Conservation (phyloP, 2,797 vertebrate genomes). For the Rhinophrynus dorsalis region DNA sequence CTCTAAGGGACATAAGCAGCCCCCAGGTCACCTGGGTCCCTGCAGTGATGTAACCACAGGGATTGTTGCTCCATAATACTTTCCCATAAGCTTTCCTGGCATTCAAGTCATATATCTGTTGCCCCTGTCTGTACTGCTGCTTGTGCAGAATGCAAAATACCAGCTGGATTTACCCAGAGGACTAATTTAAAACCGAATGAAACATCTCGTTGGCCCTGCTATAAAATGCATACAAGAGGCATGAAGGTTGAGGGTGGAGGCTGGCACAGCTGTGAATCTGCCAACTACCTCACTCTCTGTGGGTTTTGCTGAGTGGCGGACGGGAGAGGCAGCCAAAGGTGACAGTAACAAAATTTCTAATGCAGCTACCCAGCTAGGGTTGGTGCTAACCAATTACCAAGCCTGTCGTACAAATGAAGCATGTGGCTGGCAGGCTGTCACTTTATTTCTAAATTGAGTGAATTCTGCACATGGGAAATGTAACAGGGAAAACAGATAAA, state of each 20-base stretch:
- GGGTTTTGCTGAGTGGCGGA: conserved; percentile 20
- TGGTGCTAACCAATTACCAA: conserved; percentile 30
- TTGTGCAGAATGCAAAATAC: conserved; percentile 37
- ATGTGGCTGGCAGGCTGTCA: conserved; percentile 26
- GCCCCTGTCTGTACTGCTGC: conserved; percentile 25
- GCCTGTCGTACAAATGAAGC: conserved; percentile 36
- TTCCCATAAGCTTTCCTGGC: conserved; percentile 19
- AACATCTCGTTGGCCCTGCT: conserved; percentile 42
- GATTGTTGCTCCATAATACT: background rate
- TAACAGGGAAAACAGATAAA: background rate
- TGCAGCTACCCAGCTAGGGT: conserved; percentile 15
- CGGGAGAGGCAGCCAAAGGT: conserved; percentile 40
- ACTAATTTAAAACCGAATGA: conserved; percentile 41
- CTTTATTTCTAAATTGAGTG: background rate
- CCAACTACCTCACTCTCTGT: conserved; percentile 21
- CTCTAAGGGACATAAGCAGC: too few relatives aligned
- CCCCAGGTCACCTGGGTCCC: too few relatives aligned
- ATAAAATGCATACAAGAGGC: conserved; percentile 28
- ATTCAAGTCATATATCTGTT: conserved; percentile 1
- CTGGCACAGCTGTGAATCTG: conserved; percentile 36
- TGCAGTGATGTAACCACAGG: too few relatives aligned
- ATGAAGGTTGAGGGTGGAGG: conserved; percentile 30
- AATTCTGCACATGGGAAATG: background rate
- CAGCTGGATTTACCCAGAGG: conserved; percentile 40
- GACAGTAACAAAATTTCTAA: conserved; percentile 29